phyloP scores from a whole-genome alignment of 2,113 vertebrate species.

The Galeopterus variegatus region DNA sequence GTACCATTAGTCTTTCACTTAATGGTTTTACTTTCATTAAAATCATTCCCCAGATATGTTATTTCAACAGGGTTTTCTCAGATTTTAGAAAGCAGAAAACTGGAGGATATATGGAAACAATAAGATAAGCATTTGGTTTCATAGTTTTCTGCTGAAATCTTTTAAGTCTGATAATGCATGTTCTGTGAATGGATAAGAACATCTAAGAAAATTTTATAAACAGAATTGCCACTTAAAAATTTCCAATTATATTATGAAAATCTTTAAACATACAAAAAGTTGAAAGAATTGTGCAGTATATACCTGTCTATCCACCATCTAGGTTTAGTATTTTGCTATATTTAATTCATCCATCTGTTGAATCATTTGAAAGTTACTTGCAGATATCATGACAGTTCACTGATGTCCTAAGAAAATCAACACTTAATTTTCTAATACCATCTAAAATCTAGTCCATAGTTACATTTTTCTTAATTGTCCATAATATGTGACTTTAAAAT shows the following conservation, averaged over 20 bases:
- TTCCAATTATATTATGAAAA: neutral
- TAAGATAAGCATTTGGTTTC: neutral
- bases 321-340: neutral
- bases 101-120: neutral
- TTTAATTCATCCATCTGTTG: neutral
- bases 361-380: conserved; percentile 12
- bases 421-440: neutral
- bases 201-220: neutral
- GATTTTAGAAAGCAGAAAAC: neutral
- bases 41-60: neutral
- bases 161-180: neutral
- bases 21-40: neutral
- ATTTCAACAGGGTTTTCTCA: neutral
- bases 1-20: neutral
- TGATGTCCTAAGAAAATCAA: neutral
- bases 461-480: neutral
- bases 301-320: neutral
- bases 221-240: neutral
- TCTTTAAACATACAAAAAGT: neutral
- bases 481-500: conserved; percentile 25
- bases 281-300: neutral
- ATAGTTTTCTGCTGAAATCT: conserved; percentile 4
- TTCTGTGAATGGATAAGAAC: neutral
- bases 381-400: neutral
- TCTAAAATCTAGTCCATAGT: conserved; percentile 16